Base-by-base conservation (phyloP, 2,888 invertebrate species). In the Nephrocerus scutellatus region DNA sequence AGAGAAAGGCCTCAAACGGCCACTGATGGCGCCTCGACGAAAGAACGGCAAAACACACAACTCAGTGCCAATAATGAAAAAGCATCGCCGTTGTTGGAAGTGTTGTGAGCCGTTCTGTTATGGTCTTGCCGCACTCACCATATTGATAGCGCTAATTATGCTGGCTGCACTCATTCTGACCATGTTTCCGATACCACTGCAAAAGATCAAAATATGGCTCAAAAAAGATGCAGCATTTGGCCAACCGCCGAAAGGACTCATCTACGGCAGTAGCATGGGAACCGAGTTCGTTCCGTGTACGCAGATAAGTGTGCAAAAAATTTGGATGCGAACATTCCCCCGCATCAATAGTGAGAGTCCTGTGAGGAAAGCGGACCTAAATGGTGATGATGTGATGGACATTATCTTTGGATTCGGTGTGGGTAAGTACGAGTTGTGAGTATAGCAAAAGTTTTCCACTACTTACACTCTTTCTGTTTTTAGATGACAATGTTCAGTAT, bases 341-440 rank as follows among this genome's bases (percentile, higher is more conserved):
- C 77, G 80, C 56, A 67, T 85, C 33, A 75, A 77, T 36, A 80
- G 84, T 8, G 86, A 86, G 63, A 80, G 84, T 37, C 79, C 85
- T 1, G 70, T 86, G 46, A 71, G 83, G 49, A 72, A 79, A 43
- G 70, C 77, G 16, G 85, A 87, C 63, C 73, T 85, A 2, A 82
- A 86, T 66, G 68, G 71, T 4, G 86, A 88, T 69, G 76, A 75
- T 13, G 60, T 80, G 8, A 73, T 78, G 33, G 87, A 88, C 64
- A 71, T 85, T 16, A 72, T 87, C 37, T 72, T 86, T 46, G 86
- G 85, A 44, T 87, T 81, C 66, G 84, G 82, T 36, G 83, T 85
- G 60, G 82, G 83, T 82, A 46, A 48, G 50, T 47, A 5, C 6
- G 13, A 12, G 25, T 12, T n/a, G 20, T 23, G 14, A 6, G 25